phyloP scores from a whole-genome alignment of 2,888 invertebrate species.

The Macropis europaea region DNA sequence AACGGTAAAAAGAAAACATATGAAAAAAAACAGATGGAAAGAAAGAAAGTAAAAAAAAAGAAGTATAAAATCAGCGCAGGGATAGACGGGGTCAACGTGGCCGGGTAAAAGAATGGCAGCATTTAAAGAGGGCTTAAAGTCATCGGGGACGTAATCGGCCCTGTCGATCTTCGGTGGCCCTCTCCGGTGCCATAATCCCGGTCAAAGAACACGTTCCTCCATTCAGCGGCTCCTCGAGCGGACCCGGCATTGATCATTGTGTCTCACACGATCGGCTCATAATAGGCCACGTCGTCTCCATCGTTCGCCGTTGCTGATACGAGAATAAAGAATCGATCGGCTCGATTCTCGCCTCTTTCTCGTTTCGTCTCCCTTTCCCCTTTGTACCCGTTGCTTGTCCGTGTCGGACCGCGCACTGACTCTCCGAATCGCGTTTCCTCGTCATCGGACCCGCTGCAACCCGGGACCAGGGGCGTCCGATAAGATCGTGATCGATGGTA shows the following conservation, averaged over 20 bases:
- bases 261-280: slow-evolving; percentile 55
- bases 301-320: slow-evolving; percentile 59
- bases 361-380: not conserved
- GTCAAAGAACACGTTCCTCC: slow-evolving; percentile 21
- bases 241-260: slow-evolving; percentile 61
- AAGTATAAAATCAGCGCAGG: slow-evolving; percentile 45
- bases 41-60: not conserved
- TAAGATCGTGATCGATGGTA: slow-evolving; percentile 65
- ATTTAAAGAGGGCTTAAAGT: slow-evolving; percentile 65
- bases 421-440: slow-evolving; percentile 32
- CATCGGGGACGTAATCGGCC: slow-evolving; percentile 63
- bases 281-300: slow-evolving; percentile 64
- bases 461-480: slow-evolving; percentile 26
- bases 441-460: slow-evolving; percentile 38
- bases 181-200: slow-evolving; percentile 56
- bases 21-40: not conserved
- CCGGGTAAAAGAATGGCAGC: slow-evolving; percentile 60
- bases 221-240: slow-evolving; percentile 46
- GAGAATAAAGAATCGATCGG: slow-evolving; percentile 61
- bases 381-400: slow-evolving; percentile 25
- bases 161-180: slow-evolving; percentile 64
- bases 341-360: slow-evolving; percentile 21
- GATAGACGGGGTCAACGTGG: slow-evolving; percentile 51
- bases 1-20: not conserved
- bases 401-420: slow-evolving; percentile 20